These are phyloP conservation scores for Neodon shergylaensis DNA, from an alignment of 2,113 vertebrate genomes.

Conservation along the genomic window DNA sequence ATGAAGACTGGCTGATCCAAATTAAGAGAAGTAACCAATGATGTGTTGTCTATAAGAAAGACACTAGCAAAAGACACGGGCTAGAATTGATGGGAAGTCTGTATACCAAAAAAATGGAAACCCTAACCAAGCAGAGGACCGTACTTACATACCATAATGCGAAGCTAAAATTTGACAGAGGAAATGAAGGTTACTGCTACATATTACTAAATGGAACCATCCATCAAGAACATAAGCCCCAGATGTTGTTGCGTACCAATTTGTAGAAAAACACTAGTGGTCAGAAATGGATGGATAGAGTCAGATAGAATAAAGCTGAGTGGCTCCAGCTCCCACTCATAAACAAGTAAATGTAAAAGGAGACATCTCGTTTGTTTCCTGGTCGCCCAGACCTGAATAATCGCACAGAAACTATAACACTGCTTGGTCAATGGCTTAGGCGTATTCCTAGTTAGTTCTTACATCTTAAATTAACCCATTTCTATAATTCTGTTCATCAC, in stretches of 20 bases:
- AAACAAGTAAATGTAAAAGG: too few species aligned
- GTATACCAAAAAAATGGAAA: neutral
- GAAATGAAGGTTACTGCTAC: neutral
- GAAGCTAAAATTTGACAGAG: neutral
- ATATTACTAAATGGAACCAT: neutral
- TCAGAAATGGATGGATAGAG: neutral
- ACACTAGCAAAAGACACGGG: neutral
- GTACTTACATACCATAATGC: neutral
- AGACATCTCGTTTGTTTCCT: too few species aligned
- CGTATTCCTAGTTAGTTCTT: too few species aligned
- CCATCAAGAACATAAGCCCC: neutral
- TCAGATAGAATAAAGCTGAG: neutral
- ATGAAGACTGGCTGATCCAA: neutral
- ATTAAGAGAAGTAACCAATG: neutral
- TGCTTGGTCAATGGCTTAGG: too few species aligned
- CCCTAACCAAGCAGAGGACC: neutral
- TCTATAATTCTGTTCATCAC: too few species aligned
- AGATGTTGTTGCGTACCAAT: neutral
- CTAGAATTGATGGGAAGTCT: neutral
- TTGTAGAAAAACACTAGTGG: neutral
- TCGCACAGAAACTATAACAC: too few species aligned
- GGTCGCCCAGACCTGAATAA: too few species aligned
- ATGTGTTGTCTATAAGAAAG: neutral
- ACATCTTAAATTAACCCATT: too few species aligned
- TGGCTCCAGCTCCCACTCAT: neutral